phyloP scores from a whole-genome alignment of 2,797 vertebrate genomes.

The Liasis olivaceus region DNA sequence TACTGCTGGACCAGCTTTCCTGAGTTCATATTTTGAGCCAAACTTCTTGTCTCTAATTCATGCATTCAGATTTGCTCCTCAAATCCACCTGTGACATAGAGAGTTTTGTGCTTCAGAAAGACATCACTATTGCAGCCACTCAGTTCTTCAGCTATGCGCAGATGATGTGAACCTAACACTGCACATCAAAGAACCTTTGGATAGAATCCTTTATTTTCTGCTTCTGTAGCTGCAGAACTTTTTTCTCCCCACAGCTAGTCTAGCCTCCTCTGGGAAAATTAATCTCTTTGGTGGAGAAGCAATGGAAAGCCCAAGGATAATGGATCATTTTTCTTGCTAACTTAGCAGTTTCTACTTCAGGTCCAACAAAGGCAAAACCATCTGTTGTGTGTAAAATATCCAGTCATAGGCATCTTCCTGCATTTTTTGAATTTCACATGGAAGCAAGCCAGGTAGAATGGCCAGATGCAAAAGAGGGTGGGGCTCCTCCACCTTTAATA shows the following conservation, averaged over 20 bases:
- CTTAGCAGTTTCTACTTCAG: slow-evolving; percentile 71
- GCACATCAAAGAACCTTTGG: slow-evolving; percentile 27
- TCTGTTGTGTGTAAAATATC: slow-evolving; percentile 69
- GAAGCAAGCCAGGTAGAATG: slow-evolving; percentile 58
- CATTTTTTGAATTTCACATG: slow-evolving; percentile 64
- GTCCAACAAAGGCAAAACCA: slow-evolving; percentile 69
- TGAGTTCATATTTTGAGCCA: background rate
- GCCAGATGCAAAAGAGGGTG: background rate
- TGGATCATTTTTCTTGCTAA: slow-evolving; percentile 66
- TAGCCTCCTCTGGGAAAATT: slow-evolving; percentile 17
- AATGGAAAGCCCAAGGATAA: slow-evolving; percentile 61
- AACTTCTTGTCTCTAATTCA: background rate
- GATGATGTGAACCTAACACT: slow-evolving; percentile 55
- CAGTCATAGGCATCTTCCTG: slow-evolving; percentile 43
- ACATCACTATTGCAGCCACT: slow-evolving; percentile 11
- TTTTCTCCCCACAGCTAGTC: background rate
- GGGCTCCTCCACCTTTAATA: background rate
- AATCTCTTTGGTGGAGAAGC: slow-evolving; percentile 45
- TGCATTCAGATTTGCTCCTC: slow-evolving; percentile 12
- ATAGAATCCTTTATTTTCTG: slow-evolving; percentile 18
- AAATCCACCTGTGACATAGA: background rate
- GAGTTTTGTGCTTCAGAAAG: slow-evolving; percentile 36
- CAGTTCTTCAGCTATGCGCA: background rate
- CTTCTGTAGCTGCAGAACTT: background rate
- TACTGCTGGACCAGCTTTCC: background rate